A percentile compares a stretch with the other conserved stretches of the same genome.
phyloP scores from a whole-genome alignment of 2,888 invertebrate species.

The Rugalucina vietnamica region DNA sequence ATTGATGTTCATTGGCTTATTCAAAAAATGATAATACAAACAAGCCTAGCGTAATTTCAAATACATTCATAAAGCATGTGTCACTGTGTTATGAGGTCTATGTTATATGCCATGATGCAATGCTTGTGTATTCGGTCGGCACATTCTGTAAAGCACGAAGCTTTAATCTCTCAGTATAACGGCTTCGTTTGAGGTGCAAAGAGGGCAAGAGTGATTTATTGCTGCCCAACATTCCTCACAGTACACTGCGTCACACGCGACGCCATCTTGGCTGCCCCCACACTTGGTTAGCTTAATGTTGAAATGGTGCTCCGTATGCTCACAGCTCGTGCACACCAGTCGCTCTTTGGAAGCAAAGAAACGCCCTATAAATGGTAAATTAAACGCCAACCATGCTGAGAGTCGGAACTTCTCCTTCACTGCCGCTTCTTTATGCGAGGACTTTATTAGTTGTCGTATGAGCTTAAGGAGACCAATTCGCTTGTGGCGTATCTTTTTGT shows the following conservation, averaged over 20 bases:
- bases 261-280: constrained; percentile 33
- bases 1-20: too few relatives aligned
- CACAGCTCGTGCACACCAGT: constrained; percentile 59
- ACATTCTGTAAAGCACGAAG: too few relatives aligned
- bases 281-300: constrained; percentile 44
- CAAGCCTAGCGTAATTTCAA: too few relatives aligned
- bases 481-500: constrained; percentile 63
- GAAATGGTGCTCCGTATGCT: constrained; percentile 41
- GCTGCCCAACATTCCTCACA: constrained; percentile 58
- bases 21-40: too few relatives aligned
- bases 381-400: constrained; percentile 47
- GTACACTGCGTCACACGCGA: constrained; percentile 59
- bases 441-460: constrained; percentile 56
- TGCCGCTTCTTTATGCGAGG: constrained; percentile 52
- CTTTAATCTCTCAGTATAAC: neutral
- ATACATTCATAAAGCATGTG: too few relatives aligned
- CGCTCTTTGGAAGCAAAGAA: constrained; percentile 20
- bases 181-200: constrained; percentile 47
- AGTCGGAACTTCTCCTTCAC: constrained; percentile 54
- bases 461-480: constrained; percentile 59
- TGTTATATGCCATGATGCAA: too few relatives aligned
- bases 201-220: constrained; percentile 51
- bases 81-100: too few relatives aligned
- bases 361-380: constrained; percentile 42
- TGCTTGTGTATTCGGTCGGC: too few relatives aligned